Evolutionary conservation across 2,888 invertebrate species (phyloP), one percentile per base, ranked within the genome.

Genomic region (Vanessa cardui): DNA sequence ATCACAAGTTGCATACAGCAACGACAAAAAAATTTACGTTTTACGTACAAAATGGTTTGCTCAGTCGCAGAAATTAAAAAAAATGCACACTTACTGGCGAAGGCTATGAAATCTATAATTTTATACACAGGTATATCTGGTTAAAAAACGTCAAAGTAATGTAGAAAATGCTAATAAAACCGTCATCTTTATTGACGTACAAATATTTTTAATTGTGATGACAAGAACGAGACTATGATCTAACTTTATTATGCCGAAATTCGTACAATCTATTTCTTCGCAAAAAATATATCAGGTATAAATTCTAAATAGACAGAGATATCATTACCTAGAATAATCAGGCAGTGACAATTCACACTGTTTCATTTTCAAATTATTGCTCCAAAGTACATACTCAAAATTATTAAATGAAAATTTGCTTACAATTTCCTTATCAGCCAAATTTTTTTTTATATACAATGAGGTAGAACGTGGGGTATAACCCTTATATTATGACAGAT

Each of bases 1-100:
- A 73, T 73, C 72, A 73, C 69, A 69, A 68, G 68, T 71, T 62
- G 64, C 71, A 26, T 26, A 39, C 31, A 46, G 63, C 64, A 69
- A 71, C 73, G 62, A 64, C 46, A 62, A 65, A 62, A 49, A 46
- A 20, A 21, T 58, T 64, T 65, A 59, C 67, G 67, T 70, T 52
- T 71, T 68, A 67, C 58, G 59, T 71, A 72, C 64, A 61, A 68
- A 68, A 68, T 67, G 66, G 62, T 63, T 70, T 75, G 74, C 73
- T 84, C 83, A 84, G 81, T 85, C 82, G 82, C 80, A 82, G 83
- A 78, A 76, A 78, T 80, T 83, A 80, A 81, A 72, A 73, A 83
- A 90, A 91, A 91, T 91, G 89, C 91, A 90, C 85, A 78, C 82
- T 84, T 87, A 90, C 91, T 89, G 89, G 89, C 90, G 85, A 86